Evolutionary conservation across 2,888 invertebrate species (phyloP), one percentile per base, ranked within the genome.

Genomic region (Idaea aversata): DNA sequence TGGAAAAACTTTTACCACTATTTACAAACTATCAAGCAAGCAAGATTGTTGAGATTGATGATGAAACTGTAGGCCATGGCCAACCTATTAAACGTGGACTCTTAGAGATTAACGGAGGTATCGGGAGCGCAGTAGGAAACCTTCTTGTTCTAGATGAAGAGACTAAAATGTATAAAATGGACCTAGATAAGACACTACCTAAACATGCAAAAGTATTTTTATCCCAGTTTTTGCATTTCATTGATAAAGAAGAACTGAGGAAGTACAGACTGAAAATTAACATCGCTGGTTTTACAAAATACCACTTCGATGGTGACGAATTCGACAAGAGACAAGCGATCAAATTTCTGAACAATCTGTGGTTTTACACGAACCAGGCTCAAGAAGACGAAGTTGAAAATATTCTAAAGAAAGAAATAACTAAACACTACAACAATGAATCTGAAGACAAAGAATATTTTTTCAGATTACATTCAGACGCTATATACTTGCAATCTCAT

Each of bases 311-410:
- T 35, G 72, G 70, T 59, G 73, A 75, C 59, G 70, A 77, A 63
- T 74, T 73, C 63, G 83, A 83, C 61, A 76, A 70, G 66, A 65
- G 64, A 15, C 70, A 74, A 59, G 82, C 79, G 0, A 66, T 72
- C 65, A 75, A 80, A n/a, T 83, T 78, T 72, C 70, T 83, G 34
- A 64, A 64, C 35, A 78, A 77, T 62, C 69, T 83, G 60, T 83
- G 81, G 80, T 81, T 83, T 73, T 83, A 82, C 57, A 76, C 82
- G 15, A 75, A 80, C 63, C 83, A 83, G 72, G 78, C 78, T 7
- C 79, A 79, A 65, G 80, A 83, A 66, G 76, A 77, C 61, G 63
- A 66, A 66, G 76, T 83, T 4, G 83, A 83, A 73, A 36, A 0
- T 0, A 77, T 75, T 59, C 57, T 82, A 4, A 83, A 83, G 66